Conservation (phyloP, 2,797 vertebrate genomes). For the Neomorphus geoffroyi region DNA sequence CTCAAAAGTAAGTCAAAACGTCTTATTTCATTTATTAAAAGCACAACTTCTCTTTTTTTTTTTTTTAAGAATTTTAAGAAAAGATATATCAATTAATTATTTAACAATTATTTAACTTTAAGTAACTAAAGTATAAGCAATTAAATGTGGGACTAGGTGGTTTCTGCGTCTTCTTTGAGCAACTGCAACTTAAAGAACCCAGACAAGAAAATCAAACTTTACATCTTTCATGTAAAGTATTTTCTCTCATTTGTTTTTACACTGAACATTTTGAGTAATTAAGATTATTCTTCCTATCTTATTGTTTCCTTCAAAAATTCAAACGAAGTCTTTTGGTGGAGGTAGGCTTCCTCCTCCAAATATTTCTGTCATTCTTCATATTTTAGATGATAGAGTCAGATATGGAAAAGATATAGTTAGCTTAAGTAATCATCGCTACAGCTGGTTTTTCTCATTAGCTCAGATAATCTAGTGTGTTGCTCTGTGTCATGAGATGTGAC, state of each 20-base stretch:
- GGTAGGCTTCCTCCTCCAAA: background rate
- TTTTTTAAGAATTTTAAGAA: background rate
- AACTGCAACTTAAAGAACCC: background rate
- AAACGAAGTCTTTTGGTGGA: background rate
- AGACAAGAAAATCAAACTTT: background rate
- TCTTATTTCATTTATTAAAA: background rate
- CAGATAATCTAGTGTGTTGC: background rate
- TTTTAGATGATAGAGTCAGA: background rate
- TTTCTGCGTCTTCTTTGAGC: background rate
- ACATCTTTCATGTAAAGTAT: background rate
- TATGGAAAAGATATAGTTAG: background rate
- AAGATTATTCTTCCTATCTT: background rate
- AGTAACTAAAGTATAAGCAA: background rate
- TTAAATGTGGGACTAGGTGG: background rate
- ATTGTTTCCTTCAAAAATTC: background rate
- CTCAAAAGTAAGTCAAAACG: background rate
- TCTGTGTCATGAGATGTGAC: fast-evolving
- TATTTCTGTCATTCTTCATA: background rate
- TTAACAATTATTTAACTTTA: background rate
- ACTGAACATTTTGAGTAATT: background rate
- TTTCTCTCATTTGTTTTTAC: background rate
- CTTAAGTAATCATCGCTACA: background rate
- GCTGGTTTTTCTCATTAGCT: background rate
- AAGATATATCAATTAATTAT: background rate
- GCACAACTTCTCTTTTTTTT: fast-evolving